phyloP scores from a whole-genome alignment of 2,113 vertebrate genomes.

The Perca schrenkii region DNA sequence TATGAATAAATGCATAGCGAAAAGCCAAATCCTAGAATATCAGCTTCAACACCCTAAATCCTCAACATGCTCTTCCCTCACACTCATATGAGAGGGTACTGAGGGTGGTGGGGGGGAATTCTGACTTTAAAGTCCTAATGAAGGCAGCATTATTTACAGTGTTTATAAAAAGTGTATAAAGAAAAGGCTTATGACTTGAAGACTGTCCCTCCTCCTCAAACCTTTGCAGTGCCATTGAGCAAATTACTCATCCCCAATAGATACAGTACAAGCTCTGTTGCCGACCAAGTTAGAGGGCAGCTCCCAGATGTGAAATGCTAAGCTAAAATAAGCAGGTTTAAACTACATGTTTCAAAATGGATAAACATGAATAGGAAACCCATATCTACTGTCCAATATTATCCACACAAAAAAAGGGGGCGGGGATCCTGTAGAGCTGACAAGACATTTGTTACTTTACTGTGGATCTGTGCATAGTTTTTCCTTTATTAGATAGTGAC shows the following conservation, averaged over 20 bases:
- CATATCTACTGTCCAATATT: background rate
- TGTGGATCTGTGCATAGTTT: background rate
- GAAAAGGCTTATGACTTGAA: background rate
- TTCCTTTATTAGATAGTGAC: background rate
- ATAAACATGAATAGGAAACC: background rate
- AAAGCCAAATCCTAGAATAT: constrained; percentile 58
- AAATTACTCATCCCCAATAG: background rate
- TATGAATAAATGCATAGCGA: constrained; percentile 73
- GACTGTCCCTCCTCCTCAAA: background rate
- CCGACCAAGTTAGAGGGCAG: background rate
- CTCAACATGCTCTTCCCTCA: constrained; percentile 34
- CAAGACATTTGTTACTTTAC: background rate
- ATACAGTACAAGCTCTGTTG: background rate
- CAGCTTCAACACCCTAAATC: constrained; percentile 37
- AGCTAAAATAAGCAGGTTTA: background rate
- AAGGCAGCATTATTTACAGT: constrained; percentile 25
- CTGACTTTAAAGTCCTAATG: constrained; percentile 15
- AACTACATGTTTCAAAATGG: background rate
- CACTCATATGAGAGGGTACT: background rate
- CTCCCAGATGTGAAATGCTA: background rate
- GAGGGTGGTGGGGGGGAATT: background rate
- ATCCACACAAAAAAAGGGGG: background rate
- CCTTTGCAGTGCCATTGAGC: background rate
- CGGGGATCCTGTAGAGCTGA: background rate
- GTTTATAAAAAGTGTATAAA: constrained; percentile 23